Evolutionary conservation across 1,140 invertebrate species (phyloP), one percentile per base, ranked within the genome.

Genomic region (Muscidifurax raptorellus): DNA sequence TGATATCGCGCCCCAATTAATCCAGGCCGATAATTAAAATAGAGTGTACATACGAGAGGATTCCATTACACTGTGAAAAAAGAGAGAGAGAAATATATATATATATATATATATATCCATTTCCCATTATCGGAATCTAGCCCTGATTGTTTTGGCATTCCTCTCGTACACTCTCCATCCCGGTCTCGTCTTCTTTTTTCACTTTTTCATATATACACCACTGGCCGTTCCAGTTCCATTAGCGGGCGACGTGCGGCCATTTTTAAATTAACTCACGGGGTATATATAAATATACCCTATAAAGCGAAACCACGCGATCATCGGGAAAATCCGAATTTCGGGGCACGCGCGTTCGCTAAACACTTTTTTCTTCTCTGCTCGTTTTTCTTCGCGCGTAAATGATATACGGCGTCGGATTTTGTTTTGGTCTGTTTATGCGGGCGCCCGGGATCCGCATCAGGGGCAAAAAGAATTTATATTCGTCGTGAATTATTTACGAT

Each of bases 181-280:
- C 36, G 22, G 2, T n/a, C 4, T 75, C 12, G 18, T 69, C 28
- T 27, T 80, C 40, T 69, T 27, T 69, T 40, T 80, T 44, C 27
- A 5, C 47, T 40, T 13, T 47, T 83, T 52, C 44, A 71, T 78
- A 59, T 52, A 36, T 64, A 64, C 40, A 40, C 36, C 64, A 69
- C 69, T 28, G 12, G 10, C 30, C 75, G 25, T 36, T 66, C n/a
- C 74, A 36, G 40, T 77, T 81, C 74, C 84, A 85, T 85, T 85
- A 81, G 40, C 36, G 44, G 32, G n/a, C 36, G 66, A 77, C 79
- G 30, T 77, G 52, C 52, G 79, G 79, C 71, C 84, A 85, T 85
- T 85, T 85, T 85, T 85, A 85, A 85, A 85, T 85, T 69, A 85
- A 76, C 79, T 67, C 66, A 27, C 64, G 12, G 1, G n/a, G n/a